phyloP scores from a whole-genome alignment of 2,888 invertebrate genomes.

The Chloroclystis v-ata region DNA sequence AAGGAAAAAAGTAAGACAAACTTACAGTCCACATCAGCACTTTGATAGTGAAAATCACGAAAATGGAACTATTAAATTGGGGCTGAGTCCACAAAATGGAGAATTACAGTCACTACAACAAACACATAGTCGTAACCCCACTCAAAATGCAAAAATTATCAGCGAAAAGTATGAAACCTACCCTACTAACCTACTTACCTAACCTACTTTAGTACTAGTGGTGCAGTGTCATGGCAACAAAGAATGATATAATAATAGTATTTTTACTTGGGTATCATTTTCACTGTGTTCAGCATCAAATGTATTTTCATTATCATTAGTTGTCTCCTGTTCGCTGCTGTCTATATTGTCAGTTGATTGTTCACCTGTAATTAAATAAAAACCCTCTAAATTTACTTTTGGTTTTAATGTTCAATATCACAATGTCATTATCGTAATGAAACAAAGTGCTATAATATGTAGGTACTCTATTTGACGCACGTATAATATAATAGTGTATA shows the following conservation, averaged over 20 bases:
- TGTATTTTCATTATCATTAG: slow-evolving; percentile 21
- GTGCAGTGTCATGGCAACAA: slow-evolving; percentile 12
- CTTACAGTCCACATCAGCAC: slow-evolving; percentile 20
- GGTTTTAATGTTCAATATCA: slow-evolving; percentile 14
- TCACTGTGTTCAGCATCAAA: slow-evolving; percentile 16
- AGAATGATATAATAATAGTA: slow-evolving; percentile 19
- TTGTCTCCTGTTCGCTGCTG: slow-evolving; percentile 20
- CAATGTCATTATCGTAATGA: slow-evolving; percentile 19
- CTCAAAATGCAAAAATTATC: slow-evolving; percentile 14
- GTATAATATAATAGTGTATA: slow-evolving; percentile 15
- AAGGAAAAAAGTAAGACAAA: slow-evolving; percentile 19
- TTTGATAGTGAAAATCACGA: slow-evolving; percentile 18
- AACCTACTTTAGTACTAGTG: slow-evolving; percentile 19
- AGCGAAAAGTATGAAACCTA: slow-evolving; percentile 23
- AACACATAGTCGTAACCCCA: slow-evolving; percentile 21
- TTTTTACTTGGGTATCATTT: slow-evolving; percentile 15
- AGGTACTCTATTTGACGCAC: slow-evolving; percentile 20
- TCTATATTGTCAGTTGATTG: slow-evolving; percentile 20
- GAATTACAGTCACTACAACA: slow-evolving; percentile 17
- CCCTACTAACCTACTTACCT: too few relatives aligned
- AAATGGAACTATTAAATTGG: slow-evolving; percentile 22
- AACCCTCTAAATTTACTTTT: slow-evolving; percentile 9
- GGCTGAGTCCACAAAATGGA: slow-evolving; percentile 22
- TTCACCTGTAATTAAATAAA: slow-evolving; percentile 17
- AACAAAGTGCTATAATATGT: slow-evolving; percentile 13